Evolutionary conservation across 2,797 vertebrate genomes (phyloP), one percentile per base, ranked within the genome.

Genomic region (Moxostoma hubbsi): DNA sequence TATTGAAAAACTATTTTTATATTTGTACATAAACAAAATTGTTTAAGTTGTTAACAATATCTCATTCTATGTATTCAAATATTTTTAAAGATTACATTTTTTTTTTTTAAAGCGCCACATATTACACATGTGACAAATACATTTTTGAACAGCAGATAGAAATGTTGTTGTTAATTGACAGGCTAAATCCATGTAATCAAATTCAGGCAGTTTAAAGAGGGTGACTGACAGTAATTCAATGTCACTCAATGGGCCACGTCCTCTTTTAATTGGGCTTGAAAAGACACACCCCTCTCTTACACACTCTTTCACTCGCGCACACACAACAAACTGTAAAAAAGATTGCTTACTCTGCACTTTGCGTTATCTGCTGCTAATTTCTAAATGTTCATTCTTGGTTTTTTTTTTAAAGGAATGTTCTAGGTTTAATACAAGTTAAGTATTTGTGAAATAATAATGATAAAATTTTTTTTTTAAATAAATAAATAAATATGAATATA

Each of bases 231-330:
- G 65, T 82, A 24, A 80, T 78, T 66, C 65, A 75, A 81, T 87
- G 84, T 73, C 80, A 89, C 86, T 89, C 90, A 88, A 84, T 69
- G 82, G 86, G 81, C 82, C 58, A 68, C 73, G 70, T 77, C 24
- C 66, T 5, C 81, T 84, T 78, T 84, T 86, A 90, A 89, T 90
- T 89, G 83, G 77, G 78, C 87, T 75, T 75, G 62, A 65, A 64
- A 55, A 65, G 50, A 54, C 61, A 75, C 51, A 4, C 50, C 61
- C 36, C n/a, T 64, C n/a, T 74, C 47, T 54, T 10, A 74, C 15
- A 62, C 51, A 43, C 58, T 43, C 47, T 62, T 62, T 65, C 51
- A 75, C 15, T 55, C 5, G 5, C 51, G 18, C 18, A 61, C 70
- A 49, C 45, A 11, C 61, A 65, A 64, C 36, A 64, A n/a, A 46